Evolutionary conservation across 2,113 vertebrate genomes (phyloP), one percentile per base, ranked within the genome.

Genomic region (Centrocercus urophasianus): DNA sequence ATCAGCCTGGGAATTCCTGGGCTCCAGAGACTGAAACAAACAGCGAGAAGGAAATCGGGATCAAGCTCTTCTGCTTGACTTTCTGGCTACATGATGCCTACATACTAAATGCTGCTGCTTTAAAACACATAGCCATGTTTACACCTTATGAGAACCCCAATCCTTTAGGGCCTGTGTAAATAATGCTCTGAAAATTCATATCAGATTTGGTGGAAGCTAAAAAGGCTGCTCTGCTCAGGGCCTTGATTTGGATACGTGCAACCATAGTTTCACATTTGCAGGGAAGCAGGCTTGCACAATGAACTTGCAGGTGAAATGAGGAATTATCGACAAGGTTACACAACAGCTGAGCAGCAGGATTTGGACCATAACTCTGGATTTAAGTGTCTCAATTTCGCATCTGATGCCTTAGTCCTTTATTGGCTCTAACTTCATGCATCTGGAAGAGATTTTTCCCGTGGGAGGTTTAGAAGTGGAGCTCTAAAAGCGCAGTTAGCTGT

Each of bases 321-420:
- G 61, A 90, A 93, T 92, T 90, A 92, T n/a, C 52, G 15, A 47
- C 80, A 90, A 88, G 50, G 79, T 94, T 86, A 83, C 65, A 60
- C 32, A 93, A 50, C 47, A 93, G 72, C 76, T 83, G 83, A 96
- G 45, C 83, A 83, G 42, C 54, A 80, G 47, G 20, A 42, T 63
- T 91, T 75, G 71, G 43, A 83, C 50, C 28, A 52, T 86, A 94
- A 88, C 22, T 88, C 60, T 69, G 80, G 21, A 80, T 90, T 93
- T 91, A 91, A 91, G 74, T 87, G 38, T 92, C 65, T 91, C 65
- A 56, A 0, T 93, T 94, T 82, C 27, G 30, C 90, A 83, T 90
- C 56, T 91, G 75, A 91, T 70, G 45, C 52, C 17, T 79, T 74
- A 88, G 73, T 67, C 10, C 0, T 75, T 88, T 81, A 93, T n/a